Evolutionary conservation across 2,113 vertebrate species (phyloP), one percentile per base, ranked within the genome.

Genomic region (Orthonyx spaldingii): DNA sequence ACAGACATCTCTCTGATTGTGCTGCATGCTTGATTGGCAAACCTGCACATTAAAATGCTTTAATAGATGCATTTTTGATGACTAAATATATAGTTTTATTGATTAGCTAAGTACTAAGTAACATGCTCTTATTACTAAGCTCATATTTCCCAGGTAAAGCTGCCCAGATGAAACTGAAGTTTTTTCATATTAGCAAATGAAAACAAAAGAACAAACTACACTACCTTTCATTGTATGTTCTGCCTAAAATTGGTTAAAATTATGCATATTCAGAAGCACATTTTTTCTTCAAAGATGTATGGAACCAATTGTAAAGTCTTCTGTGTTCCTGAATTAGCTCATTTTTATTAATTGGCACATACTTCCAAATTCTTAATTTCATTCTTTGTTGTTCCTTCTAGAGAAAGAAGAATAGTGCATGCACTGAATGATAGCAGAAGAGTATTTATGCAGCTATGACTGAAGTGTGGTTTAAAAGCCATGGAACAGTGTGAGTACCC

Each of bases 401-500:
- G 50, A 30, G 41, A 66, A 80, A 32, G 42, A 70, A 66, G 52
- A 53, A 44, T 74, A 83, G 8, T 16, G 5, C 18, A 22, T 44
- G 6, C 21, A 9, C 33, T 50, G 50, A 59, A 69, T 20, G 44
- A 9, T 57, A 27, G 15, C 1, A 1, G 14, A n/a, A 26, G 22
- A 32, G 12, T 49, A 9, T 75, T 89, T 79, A 8, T 41, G 47
- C 16, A 60, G 47, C 60, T 68, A 1, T 24, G 42, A 26, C 28
- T 39, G 41, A 83, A 37, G 16, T 44, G 5, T 3, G 39, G 39
- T 47, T 63, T 17, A 70, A 56, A 41, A 49, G 24, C n/a, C 30
- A 5, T 13, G 35, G 52, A 87, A 68, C 27, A 60, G 32, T 59
- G 41, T 49, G 16, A 46, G 32, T 39, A 61, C 42, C 98, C 98